These are phyloP conservation scores for Molorchus minor DNA, from an alignment of 2,888 invertebrate species.

Conservation along the genomic window DNA sequence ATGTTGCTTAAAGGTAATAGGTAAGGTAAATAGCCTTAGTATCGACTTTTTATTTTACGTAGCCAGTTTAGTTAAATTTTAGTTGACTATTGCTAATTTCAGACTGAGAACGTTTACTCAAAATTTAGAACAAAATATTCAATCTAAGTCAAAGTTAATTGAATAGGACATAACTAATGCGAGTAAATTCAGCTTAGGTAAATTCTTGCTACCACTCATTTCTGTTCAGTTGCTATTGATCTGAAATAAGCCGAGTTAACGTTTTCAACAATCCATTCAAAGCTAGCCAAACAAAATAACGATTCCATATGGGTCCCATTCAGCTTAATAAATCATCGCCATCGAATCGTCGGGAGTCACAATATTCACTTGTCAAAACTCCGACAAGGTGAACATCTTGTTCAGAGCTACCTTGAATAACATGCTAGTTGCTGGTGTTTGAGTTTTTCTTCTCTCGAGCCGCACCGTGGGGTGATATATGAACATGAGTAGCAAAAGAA, in stretches of 20 bases:
- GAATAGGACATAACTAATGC: neutral
- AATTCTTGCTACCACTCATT: too few relatives aligned
- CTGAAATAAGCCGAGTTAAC: too few relatives aligned
- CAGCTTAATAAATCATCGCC: constrained; percentile 39
- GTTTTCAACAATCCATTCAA: too few relatives aligned
- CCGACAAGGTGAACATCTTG: constrained; percentile 51
- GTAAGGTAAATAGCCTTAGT: too few relatives aligned
- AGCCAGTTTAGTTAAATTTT: too few relatives aligned
- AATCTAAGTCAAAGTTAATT: neutral
- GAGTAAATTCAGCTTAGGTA: too few relatives aligned
- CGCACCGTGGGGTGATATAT: constrained; percentile 52
- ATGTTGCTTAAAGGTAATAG: too few relatives aligned
- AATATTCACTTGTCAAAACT: constrained; percentile 48
- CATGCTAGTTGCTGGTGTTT: constrained; percentile 37
- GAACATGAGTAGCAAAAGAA: constrained; percentile 54
- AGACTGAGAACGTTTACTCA: neutral
- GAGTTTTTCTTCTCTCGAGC: constrained; percentile 26
- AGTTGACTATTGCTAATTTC: too few relatives aligned
- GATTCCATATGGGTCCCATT: neutral
- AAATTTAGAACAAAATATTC: neutral
- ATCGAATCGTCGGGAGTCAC: constrained; percentile 37
- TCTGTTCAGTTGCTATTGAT: too few relatives aligned
- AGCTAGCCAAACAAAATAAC: neutral
- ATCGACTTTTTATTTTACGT: too few relatives aligned
- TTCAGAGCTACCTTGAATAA: constrained; percentile 39